Percentiles rank a stretch among this genome's conserved stretches.
phyloP scores from a whole-genome alignment of 2,797 vertebrate species.

The Neosilurus hyrtlii region DNA sequence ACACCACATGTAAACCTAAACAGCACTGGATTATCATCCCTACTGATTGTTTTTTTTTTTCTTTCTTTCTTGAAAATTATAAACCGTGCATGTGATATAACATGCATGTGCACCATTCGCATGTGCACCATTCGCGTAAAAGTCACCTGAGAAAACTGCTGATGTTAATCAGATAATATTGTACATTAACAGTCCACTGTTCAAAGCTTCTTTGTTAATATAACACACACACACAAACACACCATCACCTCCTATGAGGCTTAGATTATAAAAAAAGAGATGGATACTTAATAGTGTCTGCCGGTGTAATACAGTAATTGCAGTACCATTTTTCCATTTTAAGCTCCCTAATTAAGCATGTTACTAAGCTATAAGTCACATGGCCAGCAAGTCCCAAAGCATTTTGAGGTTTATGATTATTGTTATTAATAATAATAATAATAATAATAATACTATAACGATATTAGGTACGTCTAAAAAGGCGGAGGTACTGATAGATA shows the following conservation, averaged over 20 bases:
- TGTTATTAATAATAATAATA: no score
- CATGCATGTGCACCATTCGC: not conserved
- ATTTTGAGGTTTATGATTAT: not conserved
- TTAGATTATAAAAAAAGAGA: not conserved
- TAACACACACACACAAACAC: conserved; percentile 32
- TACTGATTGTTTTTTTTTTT: not conserved
- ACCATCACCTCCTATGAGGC: not conserved
- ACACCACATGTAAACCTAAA: not conserved
- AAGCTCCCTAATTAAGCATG: not conserved
- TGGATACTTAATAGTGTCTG: not conserved
- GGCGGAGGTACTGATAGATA: no score
- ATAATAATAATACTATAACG: no score
- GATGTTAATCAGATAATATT: conserved; percentile 53
- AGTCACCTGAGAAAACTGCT: conserved; percentile 41
- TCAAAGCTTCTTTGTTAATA: conserved; percentile 40
- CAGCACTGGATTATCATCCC: not conserved
- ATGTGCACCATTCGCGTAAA: not conserved
- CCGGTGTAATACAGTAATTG: not conserved
- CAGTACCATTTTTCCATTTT: not conserved
- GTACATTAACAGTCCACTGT: conserved; percentile 51
- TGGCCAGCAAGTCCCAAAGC: conserved; percentile 1
- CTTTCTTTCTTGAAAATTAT: not conserved
- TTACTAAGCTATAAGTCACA: not conserved
- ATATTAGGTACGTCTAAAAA: no score
- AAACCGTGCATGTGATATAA: not conserved